A percentile compares a stretch with the other conserved stretches of the same genome.
Evolutionary conservation across 1,140 invertebrate species (phyloP).

Genomic region (Centruroides vittatus): DNA sequence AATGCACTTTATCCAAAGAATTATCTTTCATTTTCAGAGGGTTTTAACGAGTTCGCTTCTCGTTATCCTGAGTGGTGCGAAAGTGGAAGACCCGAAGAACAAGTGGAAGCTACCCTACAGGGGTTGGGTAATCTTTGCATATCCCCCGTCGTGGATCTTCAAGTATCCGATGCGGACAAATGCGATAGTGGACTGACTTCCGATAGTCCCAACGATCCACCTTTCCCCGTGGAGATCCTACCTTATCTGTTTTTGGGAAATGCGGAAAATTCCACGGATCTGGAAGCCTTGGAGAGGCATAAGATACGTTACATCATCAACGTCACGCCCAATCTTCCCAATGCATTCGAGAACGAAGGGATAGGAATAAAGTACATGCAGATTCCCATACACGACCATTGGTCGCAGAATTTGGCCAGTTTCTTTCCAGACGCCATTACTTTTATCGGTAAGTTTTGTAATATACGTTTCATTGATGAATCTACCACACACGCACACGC

Average conservation of each 20-base stretch:
- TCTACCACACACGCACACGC: neutral
- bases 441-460: constrained; percentile 62
- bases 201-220: constrained; percentile 28
- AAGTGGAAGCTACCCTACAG: constrained; percentile 22
- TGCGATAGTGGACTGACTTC: constrained; percentile 28
- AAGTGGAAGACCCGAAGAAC: constrained; percentile 32
- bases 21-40: constrained; percentile 47
- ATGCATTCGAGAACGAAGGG: constrained; percentile 61
- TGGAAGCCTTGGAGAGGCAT: constrained; percentile 44
- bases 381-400: constrained; percentile 66
- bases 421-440: constrained; percentile 80
- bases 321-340: constrained; percentile 64
- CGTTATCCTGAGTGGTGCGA: constrained; percentile 80
- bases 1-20: neutral
- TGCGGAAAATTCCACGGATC: constrained; percentile 61
- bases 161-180: constrained; percentile 6
- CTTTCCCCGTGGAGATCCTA: constrained; percentile 75
- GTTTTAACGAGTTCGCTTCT: constrained; percentile 61
- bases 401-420: constrained; percentile 75
- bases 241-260: constrained; percentile 78
- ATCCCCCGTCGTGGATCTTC: constrained; percentile 10
- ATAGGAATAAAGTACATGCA: constrained; percentile 60
- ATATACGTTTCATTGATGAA: neutral
- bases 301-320: constrained; percentile 61
- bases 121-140: constrained; percentile 32